Conservation (phyloP, 1,140 invertebrate genomes). For the Drosophila parvula region DNA sequence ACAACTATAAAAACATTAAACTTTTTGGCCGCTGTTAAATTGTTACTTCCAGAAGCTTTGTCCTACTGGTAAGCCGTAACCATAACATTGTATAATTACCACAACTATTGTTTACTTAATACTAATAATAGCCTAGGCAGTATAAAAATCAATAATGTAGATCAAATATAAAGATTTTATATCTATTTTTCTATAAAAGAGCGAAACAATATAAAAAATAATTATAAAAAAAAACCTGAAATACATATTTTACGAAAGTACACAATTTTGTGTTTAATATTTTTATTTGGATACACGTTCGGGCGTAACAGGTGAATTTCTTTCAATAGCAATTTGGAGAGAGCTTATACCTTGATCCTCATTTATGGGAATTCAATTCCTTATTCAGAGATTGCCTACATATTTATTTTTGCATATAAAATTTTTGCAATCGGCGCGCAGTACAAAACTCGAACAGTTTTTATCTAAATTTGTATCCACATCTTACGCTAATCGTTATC, state of each 20-base stretch:
- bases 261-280: background rate
- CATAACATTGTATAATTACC: slow-evolving; percentile 68
- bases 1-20: slow-evolving; percentile 21
- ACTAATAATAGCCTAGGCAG: slow-evolving; percentile 64
- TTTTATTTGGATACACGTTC: background rate
- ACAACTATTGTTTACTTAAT: slow-evolving; percentile 73
- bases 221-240: background rate
- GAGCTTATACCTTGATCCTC: too few relatives aligned
- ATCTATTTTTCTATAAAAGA: slow-evolving; percentile 20
- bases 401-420: too few relatives aligned
- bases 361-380: too few relatives aligned
- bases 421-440: too few relatives aligned
- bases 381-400: too few relatives aligned
- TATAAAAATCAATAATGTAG: slow-evolving; percentile 33
- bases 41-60: slow-evolving; percentile 70
- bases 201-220: slow-evolving; percentile 9
- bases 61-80: slow-evolving; percentile 65
- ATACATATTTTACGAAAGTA: slow-evolving; percentile 4
- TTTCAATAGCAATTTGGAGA: too few relatives aligned
- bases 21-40: slow-evolving; percentile 62
- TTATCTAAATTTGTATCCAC: too few relatives aligned
- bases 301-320: too few relatives aligned
- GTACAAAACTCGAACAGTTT: too few relatives aligned
- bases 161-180: slow-evolving; percentile 22
- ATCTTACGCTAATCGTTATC: too few relatives aligned